These are phyloP conservation scores for Argyresthia goedartella DNA, from an alignment of 2,888 invertebrate species.

Conservation along the genomic window DNA sequence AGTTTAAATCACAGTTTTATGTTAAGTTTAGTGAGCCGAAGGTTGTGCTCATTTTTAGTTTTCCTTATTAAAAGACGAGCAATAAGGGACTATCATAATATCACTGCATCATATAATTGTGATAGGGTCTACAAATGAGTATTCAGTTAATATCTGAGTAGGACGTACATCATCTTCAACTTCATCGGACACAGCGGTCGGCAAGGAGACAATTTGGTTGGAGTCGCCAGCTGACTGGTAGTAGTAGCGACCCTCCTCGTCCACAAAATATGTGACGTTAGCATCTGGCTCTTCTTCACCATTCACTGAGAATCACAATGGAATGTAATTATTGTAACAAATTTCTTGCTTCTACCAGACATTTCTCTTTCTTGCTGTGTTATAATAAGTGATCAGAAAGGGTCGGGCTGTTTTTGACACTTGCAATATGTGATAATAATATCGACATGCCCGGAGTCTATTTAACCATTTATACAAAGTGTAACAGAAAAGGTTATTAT, in stretches of 20 bases:
- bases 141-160: too few relatives aligned
- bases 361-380: too few relatives aligned
- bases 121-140: too few relatives aligned
- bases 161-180: slow-evolving; percentile 29
- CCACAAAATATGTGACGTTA: slow-evolving; percentile 82
- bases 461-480: not conserved
- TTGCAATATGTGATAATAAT: not conserved
- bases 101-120: too few relatives aligned
- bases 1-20: too few relatives aligned
- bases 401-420: slow-evolving; percentile 6
- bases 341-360: too few relatives aligned
- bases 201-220: slow-evolving; percentile 75
- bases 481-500: not conserved
- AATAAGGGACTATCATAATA: too few relatives aligned
- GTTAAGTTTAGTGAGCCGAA: too few relatives aligned
- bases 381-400: too few relatives aligned
- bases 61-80: too few relatives aligned
- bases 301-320: slow-evolving; percentile 10
- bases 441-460: not conserved
- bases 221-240: slow-evolving; percentile 79
- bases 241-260: slow-evolving; percentile 86
- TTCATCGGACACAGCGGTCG: slow-evolving; percentile 51
- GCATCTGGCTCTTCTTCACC: slow-evolving; percentile 31
- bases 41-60: too few relatives aligned
- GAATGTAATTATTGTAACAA: too few relatives aligned